Percentiles rank a stretch among this genome's conserved stretches.
phyloP scores from a whole-genome alignment of 2,113 vertebrate species.

The Pelecanus crispus region DNA sequence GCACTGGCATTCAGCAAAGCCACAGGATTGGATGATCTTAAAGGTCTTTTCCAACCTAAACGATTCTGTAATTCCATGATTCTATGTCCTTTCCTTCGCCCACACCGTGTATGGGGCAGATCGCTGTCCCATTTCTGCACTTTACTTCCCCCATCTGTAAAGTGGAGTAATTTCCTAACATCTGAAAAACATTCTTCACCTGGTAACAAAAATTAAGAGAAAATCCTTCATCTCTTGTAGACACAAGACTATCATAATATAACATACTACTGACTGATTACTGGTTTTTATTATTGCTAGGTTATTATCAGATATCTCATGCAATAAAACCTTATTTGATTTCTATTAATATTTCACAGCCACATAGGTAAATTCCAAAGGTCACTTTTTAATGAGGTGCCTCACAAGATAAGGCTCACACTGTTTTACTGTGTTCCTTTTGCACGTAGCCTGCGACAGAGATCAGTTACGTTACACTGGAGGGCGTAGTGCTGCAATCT shows the following conservation, averaged over 20 bases:
- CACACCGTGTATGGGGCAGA: neutral
- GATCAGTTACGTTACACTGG: neutral
- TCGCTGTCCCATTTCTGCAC: neutral
- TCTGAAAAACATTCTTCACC: neutral
- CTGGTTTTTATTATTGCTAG: neutral
- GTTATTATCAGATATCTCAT: neutral
- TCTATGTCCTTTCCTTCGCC: neutral
- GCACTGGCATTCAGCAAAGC: neutral
- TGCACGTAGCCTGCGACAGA: fast-evolving
- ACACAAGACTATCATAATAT: fast-evolving
- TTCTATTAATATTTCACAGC: neutral
- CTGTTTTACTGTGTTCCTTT: fast-evolving
- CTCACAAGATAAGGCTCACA: neutral
- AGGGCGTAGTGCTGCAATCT: neutral
- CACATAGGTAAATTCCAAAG: neutral
- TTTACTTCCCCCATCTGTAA: neutral
- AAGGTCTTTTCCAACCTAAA: no score
- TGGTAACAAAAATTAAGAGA: neutral
- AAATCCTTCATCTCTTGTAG: neutral
- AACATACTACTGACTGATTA: no score
- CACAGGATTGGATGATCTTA: no score
- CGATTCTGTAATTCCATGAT: no score
- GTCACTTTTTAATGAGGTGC: neutral
- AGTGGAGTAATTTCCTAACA: neutral
- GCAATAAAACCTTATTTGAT: neutral